Evolutionary conservation across 2,113 vertebrate genomes (phyloP).

Genomic region (Microcebus jonahi): DNA sequence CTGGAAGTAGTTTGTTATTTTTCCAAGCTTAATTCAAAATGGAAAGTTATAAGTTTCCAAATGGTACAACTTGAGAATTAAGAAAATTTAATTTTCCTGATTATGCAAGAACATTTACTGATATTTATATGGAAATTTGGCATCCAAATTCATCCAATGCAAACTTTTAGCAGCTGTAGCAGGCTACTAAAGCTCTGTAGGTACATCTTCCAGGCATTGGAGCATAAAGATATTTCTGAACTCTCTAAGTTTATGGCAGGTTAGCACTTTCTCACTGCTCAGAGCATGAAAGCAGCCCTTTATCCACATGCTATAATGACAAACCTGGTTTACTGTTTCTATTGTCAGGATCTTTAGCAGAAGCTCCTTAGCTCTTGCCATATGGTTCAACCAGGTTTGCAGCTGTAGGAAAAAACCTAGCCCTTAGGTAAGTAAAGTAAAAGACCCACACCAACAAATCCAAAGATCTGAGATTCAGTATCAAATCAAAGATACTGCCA

Average conservation of each 20-base stretch:
- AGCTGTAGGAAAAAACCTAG: neutral
- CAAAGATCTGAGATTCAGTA: neutral
- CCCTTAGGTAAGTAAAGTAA: neutral
- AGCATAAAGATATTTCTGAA: neutral
- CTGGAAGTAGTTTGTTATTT: neutral
- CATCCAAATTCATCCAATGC: neutral
- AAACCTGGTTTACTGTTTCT: neutral
- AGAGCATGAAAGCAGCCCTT: neutral
- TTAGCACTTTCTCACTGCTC: constrained; percentile 10
- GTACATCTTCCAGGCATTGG: neutral
- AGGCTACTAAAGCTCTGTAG: neutral
- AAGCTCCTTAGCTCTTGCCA: neutral
- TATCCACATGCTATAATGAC: neutral
- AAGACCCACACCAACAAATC: neutral
- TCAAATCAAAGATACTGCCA: neutral
- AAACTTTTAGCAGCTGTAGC: neutral
- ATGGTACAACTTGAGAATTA: neutral
- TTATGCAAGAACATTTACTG: neutral
- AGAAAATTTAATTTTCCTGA: neutral
- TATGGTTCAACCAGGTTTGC: neutral
- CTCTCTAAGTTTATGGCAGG: neutral
- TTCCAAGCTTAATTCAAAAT: constrained; percentile 2
- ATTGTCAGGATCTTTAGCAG: neutral
- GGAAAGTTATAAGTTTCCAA: neutral
- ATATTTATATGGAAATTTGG: neutral